These are phyloP conservation scores for Vicugna pacos DNA, from an alignment of 2,113 vertebrate genomes.

Conservation along the genomic window DNA sequence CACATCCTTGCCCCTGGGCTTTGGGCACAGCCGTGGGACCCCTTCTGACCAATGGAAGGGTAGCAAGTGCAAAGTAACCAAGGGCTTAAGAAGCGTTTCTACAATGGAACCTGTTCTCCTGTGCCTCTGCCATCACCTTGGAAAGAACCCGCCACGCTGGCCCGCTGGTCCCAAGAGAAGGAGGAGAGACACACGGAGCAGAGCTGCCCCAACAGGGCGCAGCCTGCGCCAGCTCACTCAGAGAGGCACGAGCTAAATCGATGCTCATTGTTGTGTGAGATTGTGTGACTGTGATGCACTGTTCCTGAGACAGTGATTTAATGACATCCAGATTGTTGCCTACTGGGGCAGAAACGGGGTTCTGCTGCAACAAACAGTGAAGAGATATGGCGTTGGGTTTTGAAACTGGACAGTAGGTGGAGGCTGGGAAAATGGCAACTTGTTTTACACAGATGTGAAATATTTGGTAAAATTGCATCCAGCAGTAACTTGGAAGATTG, in stretches of 20 bases:
- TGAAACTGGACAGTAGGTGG: not conserved
- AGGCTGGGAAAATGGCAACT: not conserved
- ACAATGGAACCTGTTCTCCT: not conserved
- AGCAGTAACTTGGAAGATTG: not conserved
- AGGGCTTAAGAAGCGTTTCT: not conserved
- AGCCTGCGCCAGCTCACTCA: not conserved
- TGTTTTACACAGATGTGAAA: not conserved
- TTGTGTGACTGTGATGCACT: not conserved
- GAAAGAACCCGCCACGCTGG: not conserved
- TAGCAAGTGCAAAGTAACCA: not conserved
- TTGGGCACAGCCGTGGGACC: not conserved
- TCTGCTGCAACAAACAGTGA: not conserved
- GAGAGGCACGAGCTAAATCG: not conserved
- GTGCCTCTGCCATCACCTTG: not conserved
- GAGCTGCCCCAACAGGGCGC: not conserved
- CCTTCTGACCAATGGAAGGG: not conserved
- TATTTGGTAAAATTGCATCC: not conserved
- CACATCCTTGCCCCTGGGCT: not conserved
- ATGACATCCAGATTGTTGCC: not conserved
- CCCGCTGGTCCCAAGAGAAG: not conserved
- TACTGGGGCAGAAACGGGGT: not conserved
- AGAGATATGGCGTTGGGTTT: not conserved
- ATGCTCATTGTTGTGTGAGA: not conserved
- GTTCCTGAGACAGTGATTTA: not conserved
- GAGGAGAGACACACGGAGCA: not conserved